These are phyloP conservation scores for Drosophila triauraria DNA, from an alignment of 1,140 invertebrate genomes.

Conservation along the genomic window DNA sequence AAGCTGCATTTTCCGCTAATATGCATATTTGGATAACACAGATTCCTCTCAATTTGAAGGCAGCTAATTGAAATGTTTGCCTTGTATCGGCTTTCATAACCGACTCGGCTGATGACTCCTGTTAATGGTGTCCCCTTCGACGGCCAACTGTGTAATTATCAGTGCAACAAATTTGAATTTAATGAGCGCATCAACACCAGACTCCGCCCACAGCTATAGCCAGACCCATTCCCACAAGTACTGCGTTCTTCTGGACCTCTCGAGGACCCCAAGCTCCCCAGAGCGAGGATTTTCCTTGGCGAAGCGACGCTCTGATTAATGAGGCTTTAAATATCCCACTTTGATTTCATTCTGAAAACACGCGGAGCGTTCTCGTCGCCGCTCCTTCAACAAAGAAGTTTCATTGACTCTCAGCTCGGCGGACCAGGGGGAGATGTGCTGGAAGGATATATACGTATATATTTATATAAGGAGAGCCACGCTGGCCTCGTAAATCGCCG, in stretches of 20 bases:
- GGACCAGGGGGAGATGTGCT: conserved; percentile 21
- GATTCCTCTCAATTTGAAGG: neutral
- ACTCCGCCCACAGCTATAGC: conserved; percentile 22
- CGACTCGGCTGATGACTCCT: conserved; percentile 13
- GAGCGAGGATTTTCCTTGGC: conserved; percentile 29
- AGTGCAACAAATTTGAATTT: conserved; percentile 78
- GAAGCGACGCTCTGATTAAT: conserved; percentile 74
- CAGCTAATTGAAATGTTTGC: conserved; percentile 36
- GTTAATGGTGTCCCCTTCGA: conserved; percentile 17
- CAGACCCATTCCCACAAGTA: conserved; percentile 5
- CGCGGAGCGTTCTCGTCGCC: conserved; percentile 51
- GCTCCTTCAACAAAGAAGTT: conserved; percentile 74
- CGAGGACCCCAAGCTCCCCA: conserved; percentile 22
- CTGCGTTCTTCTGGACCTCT: conserved; percentile 39
- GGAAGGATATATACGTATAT: conserved; percentile 15
- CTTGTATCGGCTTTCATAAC: conserved; percentile 18
- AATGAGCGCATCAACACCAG: conserved; percentile 71
- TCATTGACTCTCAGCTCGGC: conserved; percentile 75
- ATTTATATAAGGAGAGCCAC: conserved; percentile 6
- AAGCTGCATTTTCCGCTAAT: conserved; percentile 16
- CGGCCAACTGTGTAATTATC: conserved; percentile 62
- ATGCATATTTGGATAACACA: conserved; percentile 7
- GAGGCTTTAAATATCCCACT: conserved; percentile 84
- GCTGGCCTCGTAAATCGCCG: conserved; percentile 57
- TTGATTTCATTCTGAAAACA: conserved; percentile 82